Conservation (phyloP, 1,140 invertebrate genomes). For the Himalopsyche phryganea region DNA sequence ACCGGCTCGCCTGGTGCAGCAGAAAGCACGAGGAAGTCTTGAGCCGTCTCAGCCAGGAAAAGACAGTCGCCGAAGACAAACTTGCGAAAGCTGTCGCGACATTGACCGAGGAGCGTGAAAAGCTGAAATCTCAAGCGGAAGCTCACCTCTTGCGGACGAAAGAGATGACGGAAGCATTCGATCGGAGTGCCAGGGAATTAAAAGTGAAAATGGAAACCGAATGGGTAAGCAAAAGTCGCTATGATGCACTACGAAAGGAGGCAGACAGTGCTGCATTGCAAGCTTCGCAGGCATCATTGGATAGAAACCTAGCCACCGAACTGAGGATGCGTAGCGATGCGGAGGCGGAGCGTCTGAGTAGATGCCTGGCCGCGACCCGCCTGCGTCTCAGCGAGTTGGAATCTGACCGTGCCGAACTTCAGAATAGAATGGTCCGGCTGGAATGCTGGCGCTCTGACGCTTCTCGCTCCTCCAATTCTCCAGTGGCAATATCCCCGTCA, state of each 20-base stretch:
- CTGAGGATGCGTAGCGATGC: slow-evolving; percentile 45
- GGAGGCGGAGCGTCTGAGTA: slow-evolving; percentile 45
- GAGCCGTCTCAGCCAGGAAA: slow-evolving; percentile 11
- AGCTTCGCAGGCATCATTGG: slow-evolving; percentile 49
- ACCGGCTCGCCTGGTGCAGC: background rate
- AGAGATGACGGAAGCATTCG: slow-evolving; percentile 1
- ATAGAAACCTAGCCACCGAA: slow-evolving; percentile 46
- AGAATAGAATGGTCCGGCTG: slow-evolving; percentile 6
- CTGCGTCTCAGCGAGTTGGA: slow-evolving; percentile 18
- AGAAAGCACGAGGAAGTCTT: slow-evolving; percentile 2
- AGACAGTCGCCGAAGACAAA: slow-evolving; percentile 2
- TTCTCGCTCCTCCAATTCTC: background rate
- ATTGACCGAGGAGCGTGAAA: slow-evolving; percentile 10
- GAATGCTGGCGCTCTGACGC: slow-evolving; percentile 12
- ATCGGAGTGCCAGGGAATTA: slow-evolving; percentile 9
- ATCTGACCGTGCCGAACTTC: slow-evolving; percentile 3
- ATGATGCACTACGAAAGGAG: slow-evolving; percentile 37
- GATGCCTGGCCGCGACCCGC: slow-evolving; percentile 38
- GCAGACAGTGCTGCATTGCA: slow-evolving; percentile 49
- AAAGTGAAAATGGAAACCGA: slow-evolving; percentile 16
- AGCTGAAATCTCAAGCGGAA: too few relatives aligned
- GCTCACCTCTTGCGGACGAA: background rate
- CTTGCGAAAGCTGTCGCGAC: background rate
- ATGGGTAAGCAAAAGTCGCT: slow-evolving; percentile 21
- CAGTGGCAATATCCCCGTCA: slow-evolving; percentile 24